Percentiles rank a stretch among this genome's conserved stretches.
These are phyloP conservation scores for Limnephilus rhombicus DNA, from an alignment of 2,888 invertebrate species.

Conservation along the genomic window DNA sequence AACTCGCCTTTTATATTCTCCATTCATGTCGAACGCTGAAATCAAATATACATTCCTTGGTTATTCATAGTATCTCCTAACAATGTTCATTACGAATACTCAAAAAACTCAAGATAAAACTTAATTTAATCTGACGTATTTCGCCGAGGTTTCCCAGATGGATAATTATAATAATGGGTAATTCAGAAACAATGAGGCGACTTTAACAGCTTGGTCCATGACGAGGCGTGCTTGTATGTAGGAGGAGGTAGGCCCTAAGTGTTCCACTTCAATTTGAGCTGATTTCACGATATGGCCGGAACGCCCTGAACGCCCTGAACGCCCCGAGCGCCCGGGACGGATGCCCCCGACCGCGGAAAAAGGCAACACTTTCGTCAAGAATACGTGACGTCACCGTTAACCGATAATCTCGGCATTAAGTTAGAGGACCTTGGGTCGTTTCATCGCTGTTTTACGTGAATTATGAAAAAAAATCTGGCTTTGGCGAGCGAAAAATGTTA, in stretches of 20 bases:
- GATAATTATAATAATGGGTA: neutral
- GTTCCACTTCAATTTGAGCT: neutral
- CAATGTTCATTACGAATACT: neutral
- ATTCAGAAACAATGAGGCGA: neutral
- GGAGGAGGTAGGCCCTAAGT: neutral
- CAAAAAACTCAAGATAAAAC: neutral
- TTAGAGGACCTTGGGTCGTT: neutral
- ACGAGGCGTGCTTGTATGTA: neutral
- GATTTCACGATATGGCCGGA: neutral
- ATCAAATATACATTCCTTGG: too few relatives aligned
- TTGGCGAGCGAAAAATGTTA: neutral
- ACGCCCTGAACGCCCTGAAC: neutral
- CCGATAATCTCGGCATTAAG: neutral
- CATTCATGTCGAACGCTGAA: too few relatives aligned
- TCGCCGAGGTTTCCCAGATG: neutral
- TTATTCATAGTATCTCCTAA: too few relatives aligned
- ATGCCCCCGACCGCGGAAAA: neutral
- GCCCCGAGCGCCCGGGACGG: neutral
- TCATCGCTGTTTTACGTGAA: neutral
- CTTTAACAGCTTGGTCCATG: neutral
- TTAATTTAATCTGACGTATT: neutral
- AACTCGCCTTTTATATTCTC: too few relatives aligned
- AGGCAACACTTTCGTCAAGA: neutral
- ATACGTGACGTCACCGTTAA: conserved; percentile 6
- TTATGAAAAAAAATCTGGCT: neutral